Conservation (phyloP, 2,113 vertebrate genomes). For the Oryzias melastigma region DNA sequence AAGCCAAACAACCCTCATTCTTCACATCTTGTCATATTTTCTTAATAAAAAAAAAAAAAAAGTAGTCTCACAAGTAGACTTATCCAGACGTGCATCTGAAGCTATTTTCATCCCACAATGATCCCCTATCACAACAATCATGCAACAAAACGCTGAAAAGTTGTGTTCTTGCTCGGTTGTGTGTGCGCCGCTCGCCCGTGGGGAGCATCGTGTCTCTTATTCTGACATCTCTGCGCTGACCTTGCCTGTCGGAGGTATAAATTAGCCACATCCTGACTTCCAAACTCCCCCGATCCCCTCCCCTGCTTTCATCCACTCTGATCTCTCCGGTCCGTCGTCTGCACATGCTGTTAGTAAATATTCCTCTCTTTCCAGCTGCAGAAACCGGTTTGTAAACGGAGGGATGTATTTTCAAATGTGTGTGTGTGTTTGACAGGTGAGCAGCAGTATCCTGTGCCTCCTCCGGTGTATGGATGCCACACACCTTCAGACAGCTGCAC, state of each 20-base stretch:
- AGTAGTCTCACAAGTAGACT: too few relatives aligned
- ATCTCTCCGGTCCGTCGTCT: constrained; percentile 13
- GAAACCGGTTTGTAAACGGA: too few relatives aligned
- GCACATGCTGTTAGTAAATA: constrained; percentile 59
- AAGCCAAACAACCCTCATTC: too few relatives aligned
- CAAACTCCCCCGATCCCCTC: constrained; percentile 40
- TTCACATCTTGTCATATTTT: too few relatives aligned
- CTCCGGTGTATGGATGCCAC: constrained; percentile 95
- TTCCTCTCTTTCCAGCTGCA: constrained; percentile 11
- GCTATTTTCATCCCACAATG: too few relatives aligned
- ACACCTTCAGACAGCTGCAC: constrained; percentile 93
- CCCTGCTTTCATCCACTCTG: constrained; percentile 48
- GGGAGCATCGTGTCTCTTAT: constrained; percentile 53
- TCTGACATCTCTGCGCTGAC: constrained; percentile 48
- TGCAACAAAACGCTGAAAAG: neutral
- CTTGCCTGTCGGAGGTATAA: constrained; percentile 51
- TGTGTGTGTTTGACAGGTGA: constrained; percentile 79
- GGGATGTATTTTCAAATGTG: neutral
- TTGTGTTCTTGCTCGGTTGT: constrained; percentile 33
- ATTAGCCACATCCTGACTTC: constrained; percentile 68
- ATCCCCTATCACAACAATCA: too few relatives aligned
- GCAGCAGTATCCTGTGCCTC: constrained; percentile 93
- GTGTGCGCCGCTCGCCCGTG: constrained; percentile 48
- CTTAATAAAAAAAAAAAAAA: too few relatives aligned
- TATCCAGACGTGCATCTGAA: too few relatives aligned